Conservation (phyloP, 2,888 invertebrate species). For the Pammene aurita region DNA sequence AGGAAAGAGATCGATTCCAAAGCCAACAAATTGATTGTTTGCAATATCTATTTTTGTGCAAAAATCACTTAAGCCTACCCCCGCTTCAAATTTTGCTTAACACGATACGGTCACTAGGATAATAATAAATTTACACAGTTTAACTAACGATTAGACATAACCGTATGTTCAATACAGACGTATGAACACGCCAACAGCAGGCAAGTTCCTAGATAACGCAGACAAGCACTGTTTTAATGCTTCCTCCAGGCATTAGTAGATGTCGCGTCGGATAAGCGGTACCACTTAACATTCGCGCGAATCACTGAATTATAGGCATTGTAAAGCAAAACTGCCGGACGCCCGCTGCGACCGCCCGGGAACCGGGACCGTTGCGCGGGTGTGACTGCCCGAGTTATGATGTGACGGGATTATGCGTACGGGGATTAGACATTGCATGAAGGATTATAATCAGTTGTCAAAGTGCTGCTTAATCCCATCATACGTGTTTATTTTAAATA, state of each 20-base stretch:
- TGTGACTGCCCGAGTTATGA: conserved; percentile 35
- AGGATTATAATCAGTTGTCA: neutral
- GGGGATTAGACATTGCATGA: neutral
- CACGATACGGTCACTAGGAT: neutral
- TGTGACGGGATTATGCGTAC: conserved; percentile 3
- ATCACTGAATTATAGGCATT: conserved; percentile 77
- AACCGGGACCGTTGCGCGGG: conserved; percentile 46
- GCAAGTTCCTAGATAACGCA: conserved; percentile 39
- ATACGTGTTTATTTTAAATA: too few species aligned
- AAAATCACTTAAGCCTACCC: neutral
- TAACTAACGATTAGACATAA: conserved; percentile 27
- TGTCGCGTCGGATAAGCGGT: conserved; percentile 68
- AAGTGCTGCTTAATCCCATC: neutral
- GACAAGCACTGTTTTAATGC: conserved; percentile 63
- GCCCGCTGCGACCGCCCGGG: conserved; percentile 81
- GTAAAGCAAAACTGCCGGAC: conserved; percentile 63
- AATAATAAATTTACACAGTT: conserved; percentile 5
- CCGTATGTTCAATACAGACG: conserved; percentile 15
- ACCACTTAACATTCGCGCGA: conserved; percentile 74
- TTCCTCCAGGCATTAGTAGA: conserved; percentile 69
- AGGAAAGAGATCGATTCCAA: too few species aligned
- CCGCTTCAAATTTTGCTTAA: neutral
- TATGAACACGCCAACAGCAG: conserved; percentile 16
- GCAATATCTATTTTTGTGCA: too few species aligned
- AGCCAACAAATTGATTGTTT: too few species aligned